These are phyloP conservation scores for Heliconius hewitsoni DNA, from an alignment of 1,140 invertebrate species.

Conservation along the genomic window DNA sequence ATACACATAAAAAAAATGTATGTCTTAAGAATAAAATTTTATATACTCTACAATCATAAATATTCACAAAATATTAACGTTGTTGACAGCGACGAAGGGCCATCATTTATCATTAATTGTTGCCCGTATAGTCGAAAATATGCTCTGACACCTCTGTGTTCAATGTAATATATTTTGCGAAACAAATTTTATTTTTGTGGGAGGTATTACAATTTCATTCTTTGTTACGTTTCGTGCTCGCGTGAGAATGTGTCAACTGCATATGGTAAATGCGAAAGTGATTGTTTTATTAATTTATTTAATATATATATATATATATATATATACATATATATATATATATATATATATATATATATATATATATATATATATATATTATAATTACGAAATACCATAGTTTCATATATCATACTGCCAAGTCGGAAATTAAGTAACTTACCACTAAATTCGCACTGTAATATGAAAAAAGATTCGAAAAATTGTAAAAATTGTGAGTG, in stretches of 20 bases:
- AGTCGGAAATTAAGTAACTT: no score
- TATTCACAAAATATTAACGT: conserved; percentile 27
- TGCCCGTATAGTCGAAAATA: conserved; percentile 23
- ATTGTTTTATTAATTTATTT: no score
- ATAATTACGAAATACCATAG: no score
- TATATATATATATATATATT: no score
- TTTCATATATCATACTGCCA: no score
- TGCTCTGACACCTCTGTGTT: conserved; percentile 25
- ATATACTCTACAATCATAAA: conserved; percentile 16
- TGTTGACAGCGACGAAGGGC: conserved; percentile 18
- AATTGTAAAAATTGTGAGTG: no score
- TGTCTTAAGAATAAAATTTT: conserved; percentile 3
- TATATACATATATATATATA: no score
- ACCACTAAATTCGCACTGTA: no score
- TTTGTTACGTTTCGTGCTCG: conserved; percentile 18
- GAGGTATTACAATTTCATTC: conserved; percentile 17
- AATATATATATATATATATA: no score
- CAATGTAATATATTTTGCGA: neutral
- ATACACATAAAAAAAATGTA: neutral
- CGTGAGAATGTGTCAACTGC: conserved; percentile 12
- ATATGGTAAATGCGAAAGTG: conserved; percentile 7
- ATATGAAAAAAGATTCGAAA: no score
- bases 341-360: no score
- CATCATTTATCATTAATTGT: conserved; percentile 34
- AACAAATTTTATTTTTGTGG: conserved; percentile 24